Base-by-base conservation (phyloP, 2,888 invertebrate genomes). In the Lucinisca nassula region DNA sequence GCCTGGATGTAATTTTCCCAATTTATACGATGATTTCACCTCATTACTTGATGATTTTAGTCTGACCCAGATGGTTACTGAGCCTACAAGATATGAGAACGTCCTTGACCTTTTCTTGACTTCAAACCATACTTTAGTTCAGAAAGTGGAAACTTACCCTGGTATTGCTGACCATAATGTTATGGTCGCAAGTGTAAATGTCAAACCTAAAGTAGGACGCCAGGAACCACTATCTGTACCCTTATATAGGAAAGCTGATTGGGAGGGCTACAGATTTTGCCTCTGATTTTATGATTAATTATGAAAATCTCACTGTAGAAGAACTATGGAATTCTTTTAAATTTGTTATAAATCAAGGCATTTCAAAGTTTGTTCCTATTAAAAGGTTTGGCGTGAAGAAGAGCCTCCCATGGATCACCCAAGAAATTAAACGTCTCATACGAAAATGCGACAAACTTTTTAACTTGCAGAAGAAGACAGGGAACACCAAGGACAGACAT, bases 111-210 rank as follows among this genome's bases (percentile, higher is more conserved):
- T 77, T 6, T 77, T 82, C 55, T 38, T 82, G 10, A 78, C 72
- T 21, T 77, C 77, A 37, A 82, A 82, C 30, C 40, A 70, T 38
- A 82, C 45, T n/a, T 12, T 74, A 6, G 32, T 79, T 10, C n/a
- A 79, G 12, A 38, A 67, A 49, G 45, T 58, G 1, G 35, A 55
- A 38, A 37, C 32, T 49, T 6, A n/a, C 30, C 81, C 81, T 55
- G 75, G 81, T n/a, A 75, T 81, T 75, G 58, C 61, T 30, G 81
- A 81, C 58, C 74, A 81, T 49, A 21, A 67, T 49, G 45, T 75
- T 14, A 35, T 81, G 40, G 55, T 38, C 24, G 32, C 58, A 35
- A 4, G 21, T n/a, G 81, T 74, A 35, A 38, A 81, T 27, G 24
- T 81, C 0, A 75, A 75, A 49, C 75, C 81, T 58, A 37, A 58